phyloP scores from a whole-genome alignment of 2,797 vertebrate genomes.

The Chaenodraco wilsoni region DNA sequence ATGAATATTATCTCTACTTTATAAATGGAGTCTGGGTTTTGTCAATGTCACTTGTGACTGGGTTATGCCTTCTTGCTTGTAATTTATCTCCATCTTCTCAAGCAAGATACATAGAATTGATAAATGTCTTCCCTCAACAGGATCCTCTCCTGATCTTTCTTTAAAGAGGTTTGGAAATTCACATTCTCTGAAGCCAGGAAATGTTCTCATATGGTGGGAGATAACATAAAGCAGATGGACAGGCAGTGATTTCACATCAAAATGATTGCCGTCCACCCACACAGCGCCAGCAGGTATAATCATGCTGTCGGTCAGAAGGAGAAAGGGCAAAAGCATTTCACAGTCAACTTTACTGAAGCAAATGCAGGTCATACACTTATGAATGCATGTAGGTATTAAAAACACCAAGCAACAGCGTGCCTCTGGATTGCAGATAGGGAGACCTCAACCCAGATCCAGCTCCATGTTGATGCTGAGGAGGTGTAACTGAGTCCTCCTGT shows the following conservation, averaged over 20 bases:
- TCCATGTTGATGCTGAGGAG: constrained; percentile 56
- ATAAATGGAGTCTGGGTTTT: constrained; percentile 2
- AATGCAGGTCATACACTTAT: constrained; percentile 31
- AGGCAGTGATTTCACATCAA: constrained; percentile 45
- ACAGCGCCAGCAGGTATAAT: constrained; percentile 53
- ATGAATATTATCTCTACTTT: constrained; percentile 8
- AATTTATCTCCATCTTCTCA: constrained; percentile 28
- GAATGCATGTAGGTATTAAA: constrained; percentile 54
- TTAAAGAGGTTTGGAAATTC: constrained; percentile 27
- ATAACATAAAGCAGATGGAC: constrained; percentile 21
- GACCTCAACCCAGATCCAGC: constrained; percentile 39
- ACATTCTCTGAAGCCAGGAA: constrained; percentile 23
- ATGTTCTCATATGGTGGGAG: constrained; percentile 17
- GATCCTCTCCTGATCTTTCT: constrained; percentile 23
- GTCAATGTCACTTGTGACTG: not conserved
- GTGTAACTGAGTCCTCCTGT: constrained; percentile 67
- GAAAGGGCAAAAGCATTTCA: constrained; percentile 40
- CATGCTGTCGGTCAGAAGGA: constrained; percentile 48
- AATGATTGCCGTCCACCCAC: constrained; percentile 64
- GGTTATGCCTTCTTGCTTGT: constrained; percentile 14
- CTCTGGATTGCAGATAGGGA: constrained; percentile 40
- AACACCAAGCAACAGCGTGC: constrained; percentile 41
- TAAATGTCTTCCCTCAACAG: constrained; percentile 15
- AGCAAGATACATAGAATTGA: constrained; percentile 15
- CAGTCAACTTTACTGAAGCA: constrained; percentile 36